Evolutionary conservation across 2,888 invertebrate genomes (phyloP).

Genomic region (Drosophila vallismaia): DNA sequence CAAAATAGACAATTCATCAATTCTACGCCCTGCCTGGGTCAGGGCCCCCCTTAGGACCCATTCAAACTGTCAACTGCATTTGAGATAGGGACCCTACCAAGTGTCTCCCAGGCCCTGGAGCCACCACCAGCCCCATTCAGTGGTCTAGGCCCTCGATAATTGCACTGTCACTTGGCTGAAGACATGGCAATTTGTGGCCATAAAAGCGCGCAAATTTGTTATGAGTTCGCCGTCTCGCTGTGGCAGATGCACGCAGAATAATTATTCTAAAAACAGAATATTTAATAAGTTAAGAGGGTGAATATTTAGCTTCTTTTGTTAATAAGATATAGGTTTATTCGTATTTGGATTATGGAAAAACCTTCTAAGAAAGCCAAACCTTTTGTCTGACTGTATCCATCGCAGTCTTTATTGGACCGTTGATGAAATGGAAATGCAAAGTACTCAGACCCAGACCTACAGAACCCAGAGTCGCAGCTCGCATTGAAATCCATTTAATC

Average conservation of each 20-base stretch:
- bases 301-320: too few species aligned
- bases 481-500: conserved; percentile 78
- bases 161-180: conserved; percentile 77
- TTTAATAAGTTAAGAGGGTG: not conserved
- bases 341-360: too few species aligned
- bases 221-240: conserved; percentile 51
- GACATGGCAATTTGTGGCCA: conserved; percentile 79
- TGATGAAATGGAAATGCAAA: conserved; percentile 75
- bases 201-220: conserved; percentile 79
- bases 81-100: conserved; percentile 30
- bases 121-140: conserved; percentile 10
- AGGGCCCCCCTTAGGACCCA: conserved; percentile 23
- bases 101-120: conserved; percentile 24
- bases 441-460: conserved; percentile 31
- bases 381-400: conserved; percentile 9
- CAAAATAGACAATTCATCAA: conserved; percentile 75
- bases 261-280: not conserved
- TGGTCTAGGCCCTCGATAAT: conserved; percentile 67
- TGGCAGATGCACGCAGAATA: conserved; percentile 4
- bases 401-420: conserved; percentile 33
- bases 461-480: conserved; percentile 37
- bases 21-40: conserved; percentile 55
- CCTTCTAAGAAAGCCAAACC: not conserved
- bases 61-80: conserved; percentile 72
- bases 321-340: too few species aligned